Evolutionary conservation across 2,113 vertebrate species (phyloP).

Genomic region (Crotalus horridus): DNA sequence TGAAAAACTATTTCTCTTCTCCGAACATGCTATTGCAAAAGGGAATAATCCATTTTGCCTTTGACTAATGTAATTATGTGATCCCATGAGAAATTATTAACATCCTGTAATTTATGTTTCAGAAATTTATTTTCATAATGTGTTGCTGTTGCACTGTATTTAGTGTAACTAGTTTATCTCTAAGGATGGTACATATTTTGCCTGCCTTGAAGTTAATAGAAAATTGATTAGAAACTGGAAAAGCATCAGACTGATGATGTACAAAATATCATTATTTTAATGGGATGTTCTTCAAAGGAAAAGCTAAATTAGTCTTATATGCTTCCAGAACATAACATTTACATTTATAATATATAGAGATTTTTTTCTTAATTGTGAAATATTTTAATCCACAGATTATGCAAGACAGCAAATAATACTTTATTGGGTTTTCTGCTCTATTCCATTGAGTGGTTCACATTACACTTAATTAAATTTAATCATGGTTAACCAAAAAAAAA

Average conservation of each 20-base stretch:
- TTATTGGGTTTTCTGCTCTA: not conserved
- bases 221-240: conserved; percentile 21
- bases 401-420: not conserved
- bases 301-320: conserved; percentile 24
- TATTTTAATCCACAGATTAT: not conserved
- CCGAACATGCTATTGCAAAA: not conserved
- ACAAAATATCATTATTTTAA: conserved; percentile 23
- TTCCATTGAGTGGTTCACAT: not conserved
- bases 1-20: not conserved
- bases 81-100: conserved; percentile 50
- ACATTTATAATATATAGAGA: not conserved
- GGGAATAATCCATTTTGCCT: conserved; percentile 26
- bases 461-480: not conserved
- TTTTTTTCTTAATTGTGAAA: not conserved
- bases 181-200: not conserved
- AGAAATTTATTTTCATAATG: conserved; percentile 39
- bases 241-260: not conserved
- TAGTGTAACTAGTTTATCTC: not conserved
- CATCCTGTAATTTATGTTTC: conserved; percentile 38
- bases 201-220: conserved; percentile 8
- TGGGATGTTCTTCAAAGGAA: not conserved
- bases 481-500: not conserved
- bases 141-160: not conserved
- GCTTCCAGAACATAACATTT: not conserved
- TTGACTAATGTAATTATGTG: conserved; percentile 16